Conservation (phyloP, 35 echinoderm and acorn worm genomes). For the Hemicentrotus pulcherrimus region DNA sequence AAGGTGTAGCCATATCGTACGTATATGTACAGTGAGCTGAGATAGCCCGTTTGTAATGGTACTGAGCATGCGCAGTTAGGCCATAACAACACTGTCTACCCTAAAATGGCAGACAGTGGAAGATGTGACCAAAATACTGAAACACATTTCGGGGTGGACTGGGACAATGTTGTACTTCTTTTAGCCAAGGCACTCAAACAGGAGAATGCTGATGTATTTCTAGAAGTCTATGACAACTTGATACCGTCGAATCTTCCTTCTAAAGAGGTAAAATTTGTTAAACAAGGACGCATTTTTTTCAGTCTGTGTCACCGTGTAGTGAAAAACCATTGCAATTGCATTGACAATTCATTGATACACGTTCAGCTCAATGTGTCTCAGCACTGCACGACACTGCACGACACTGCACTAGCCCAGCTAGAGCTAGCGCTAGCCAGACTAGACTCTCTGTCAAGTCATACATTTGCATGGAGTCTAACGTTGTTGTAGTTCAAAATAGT, state of each 20-base stretch:
- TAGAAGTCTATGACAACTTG: conserved; percentile 46
- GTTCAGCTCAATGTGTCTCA: not conserved
- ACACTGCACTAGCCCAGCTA: too few relatives aligned
- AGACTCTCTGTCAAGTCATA: too few relatives aligned
- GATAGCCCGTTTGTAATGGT: conserved; percentile 6
- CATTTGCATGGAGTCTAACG: too few relatives aligned
- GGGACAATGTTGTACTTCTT: conserved; percentile 27
- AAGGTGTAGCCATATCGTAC: not conserved
- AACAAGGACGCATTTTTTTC: not conserved
- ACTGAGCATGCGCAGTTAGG: conserved; percentile 52
- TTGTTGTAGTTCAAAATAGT: too few relatives aligned
- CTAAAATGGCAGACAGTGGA: conserved; percentile 53
- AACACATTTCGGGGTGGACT: conserved; percentile 27
- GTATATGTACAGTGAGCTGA: not conserved
- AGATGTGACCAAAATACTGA: conserved; percentile 25
- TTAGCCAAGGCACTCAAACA: conserved; percentile 42
- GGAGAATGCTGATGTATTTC: conserved; percentile 39
- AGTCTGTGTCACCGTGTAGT: not conserved
- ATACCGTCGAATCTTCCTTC: conserved; percentile 24
- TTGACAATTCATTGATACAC: not conserved
- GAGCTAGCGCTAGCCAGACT: too few relatives aligned
- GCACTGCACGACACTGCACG: too few relatives aligned
- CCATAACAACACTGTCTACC: conserved; percentile 54
- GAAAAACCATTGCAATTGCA: too few relatives aligned
- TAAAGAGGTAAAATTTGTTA: conserved; percentile 25